These are phyloP conservation scores for Melieria picta DNA, from an alignment of 2,888 invertebrate species.

Conservation along the genomic window DNA sequence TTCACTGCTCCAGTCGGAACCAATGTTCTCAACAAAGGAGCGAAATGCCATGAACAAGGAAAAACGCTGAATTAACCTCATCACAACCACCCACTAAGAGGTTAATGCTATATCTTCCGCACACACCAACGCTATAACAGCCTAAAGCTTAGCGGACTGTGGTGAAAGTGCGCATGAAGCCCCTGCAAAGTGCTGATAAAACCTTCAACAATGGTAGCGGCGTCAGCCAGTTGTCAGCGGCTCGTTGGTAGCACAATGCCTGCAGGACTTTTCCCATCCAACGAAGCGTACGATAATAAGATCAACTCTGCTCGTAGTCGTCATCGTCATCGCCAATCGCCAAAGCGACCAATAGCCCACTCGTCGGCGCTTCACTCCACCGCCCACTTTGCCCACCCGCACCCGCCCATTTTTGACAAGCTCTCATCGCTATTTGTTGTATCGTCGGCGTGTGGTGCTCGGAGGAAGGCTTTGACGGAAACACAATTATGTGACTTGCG, in stretches of 20 bases:
- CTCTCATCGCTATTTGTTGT: neutral
- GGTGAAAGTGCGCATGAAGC: neutral
- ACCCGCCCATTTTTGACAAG: neutral
- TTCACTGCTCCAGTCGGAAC: too few relatives aligned
- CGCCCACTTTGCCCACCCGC: slow-evolving; percentile 28
- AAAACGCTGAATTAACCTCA: too few relatives aligned
- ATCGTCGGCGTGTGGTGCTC: slow-evolving; percentile 5
- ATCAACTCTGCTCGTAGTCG: slow-evolving; percentile 51
- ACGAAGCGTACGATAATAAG: slow-evolving; percentile 59
- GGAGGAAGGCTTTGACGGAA: neutral
- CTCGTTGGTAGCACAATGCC: slow-evolving; percentile 35
- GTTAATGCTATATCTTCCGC: too few relatives aligned
- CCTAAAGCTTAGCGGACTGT: too few relatives aligned
- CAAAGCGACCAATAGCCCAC: neutral
- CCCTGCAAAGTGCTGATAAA: slow-evolving; percentile 38
- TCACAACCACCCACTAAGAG: too few relatives aligned
- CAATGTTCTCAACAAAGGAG: too few relatives aligned
- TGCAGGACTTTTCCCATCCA: slow-evolving; percentile 56
- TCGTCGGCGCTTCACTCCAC: slow-evolving; percentile 2
- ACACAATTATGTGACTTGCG: too few relatives aligned
- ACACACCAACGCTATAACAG: too few relatives aligned
- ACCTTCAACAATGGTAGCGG: neutral
- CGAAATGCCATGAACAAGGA: too few relatives aligned
- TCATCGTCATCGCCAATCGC: neutral
- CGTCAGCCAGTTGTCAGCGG: slow-evolving; percentile 1